phyloP scores from a whole-genome alignment of 2,113 vertebrate species.

The Eolophus roseicapilla region DNA sequence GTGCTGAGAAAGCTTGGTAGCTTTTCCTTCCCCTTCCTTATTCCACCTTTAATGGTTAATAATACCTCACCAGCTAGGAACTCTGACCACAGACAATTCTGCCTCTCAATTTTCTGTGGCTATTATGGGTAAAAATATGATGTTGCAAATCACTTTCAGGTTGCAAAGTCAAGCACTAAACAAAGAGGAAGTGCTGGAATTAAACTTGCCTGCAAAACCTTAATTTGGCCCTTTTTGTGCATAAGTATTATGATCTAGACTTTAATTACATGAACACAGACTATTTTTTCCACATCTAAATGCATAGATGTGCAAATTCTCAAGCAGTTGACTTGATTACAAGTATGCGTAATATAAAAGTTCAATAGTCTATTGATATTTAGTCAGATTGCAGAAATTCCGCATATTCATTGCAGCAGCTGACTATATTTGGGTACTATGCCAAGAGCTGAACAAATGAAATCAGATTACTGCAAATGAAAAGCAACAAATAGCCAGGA shows the following conservation, averaged over 20 bases:
- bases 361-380: slow-evolving; percentile 72
- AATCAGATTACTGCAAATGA: slow-evolving; percentile 64
- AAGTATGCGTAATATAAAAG: slow-evolving; percentile 57
- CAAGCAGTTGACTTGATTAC: slow-evolving; percentile 64
- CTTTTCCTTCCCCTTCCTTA: neutral
- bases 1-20: neutral
- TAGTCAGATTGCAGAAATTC: slow-evolving; percentile 62
- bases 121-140: neutral
- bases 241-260: slow-evolving; percentile 7
- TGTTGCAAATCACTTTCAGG: neutral
- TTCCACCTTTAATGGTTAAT: neutral
- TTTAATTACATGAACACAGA: slow-evolving; percentile 42
- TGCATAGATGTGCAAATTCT: slow-evolving; percentile 58
- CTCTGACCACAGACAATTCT: neutral
- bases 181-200: slow-evolving; percentile 47
- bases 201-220: slow-evolving; percentile 26
- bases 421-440: slow-evolving; percentile 33
- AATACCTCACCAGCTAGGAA: neutral
- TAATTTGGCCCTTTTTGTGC: slow-evolving; percentile 47
- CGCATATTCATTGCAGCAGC: slow-evolving; percentile 49
- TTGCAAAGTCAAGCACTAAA: slow-evolving; percentile 41
- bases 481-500: slow-evolving; percentile 36
- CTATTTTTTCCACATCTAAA: slow-evolving; percentile 63
- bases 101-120: neutral
- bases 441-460: slow-evolving; percentile 67